These are phyloP conservation scores for Limnephilus lunatus DNA, from an alignment of 2,888 invertebrate species.

Conservation along the genomic window DNA sequence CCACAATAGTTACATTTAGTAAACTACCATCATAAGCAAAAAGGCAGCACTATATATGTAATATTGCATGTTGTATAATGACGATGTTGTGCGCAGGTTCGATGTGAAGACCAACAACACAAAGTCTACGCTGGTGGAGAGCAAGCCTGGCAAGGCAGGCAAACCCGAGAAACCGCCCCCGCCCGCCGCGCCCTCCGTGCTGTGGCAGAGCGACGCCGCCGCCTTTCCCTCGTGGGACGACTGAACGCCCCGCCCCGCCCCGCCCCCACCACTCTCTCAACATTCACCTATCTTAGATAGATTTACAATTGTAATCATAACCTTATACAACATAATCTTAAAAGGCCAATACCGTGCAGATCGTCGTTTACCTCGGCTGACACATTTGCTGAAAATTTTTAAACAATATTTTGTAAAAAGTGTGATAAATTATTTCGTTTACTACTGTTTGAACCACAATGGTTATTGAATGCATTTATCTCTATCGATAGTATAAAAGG, in stretches of 20 bases:
- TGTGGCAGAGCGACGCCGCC: slow-evolving; percentile 68
- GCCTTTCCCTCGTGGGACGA: slow-evolving; percentile 71
- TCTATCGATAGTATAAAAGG: neutral
- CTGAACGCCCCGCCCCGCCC: slow-evolving; percentile 67
- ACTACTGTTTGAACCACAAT: neutral
- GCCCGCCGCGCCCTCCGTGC: slow-evolving; percentile 53
- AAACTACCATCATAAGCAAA: too few relatives aligned
- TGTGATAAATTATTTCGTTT: neutral
- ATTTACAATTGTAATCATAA: slow-evolving; percentile 48
- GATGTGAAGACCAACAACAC: slow-evolving; percentile 73
- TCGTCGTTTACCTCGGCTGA: neutral
- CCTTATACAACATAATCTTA: slow-evolving; percentile 1
- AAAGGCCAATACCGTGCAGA: slow-evolving; percentile 16
- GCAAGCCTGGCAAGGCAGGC: slow-evolving; percentile 72
- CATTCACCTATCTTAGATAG: slow-evolving; percentile 53
- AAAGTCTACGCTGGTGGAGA: slow-evolving; percentile 72
- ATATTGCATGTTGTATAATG: too few relatives aligned
- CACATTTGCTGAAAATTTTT: neutral
- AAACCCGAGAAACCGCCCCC: neutral
- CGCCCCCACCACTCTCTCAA: neutral
- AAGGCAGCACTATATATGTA: neutral
- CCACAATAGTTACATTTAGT: too few relatives aligned
- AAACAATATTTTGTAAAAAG: neutral
- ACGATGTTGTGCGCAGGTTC: slow-evolving; percentile 70
- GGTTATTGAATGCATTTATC: neutral